Evolutionary conservation across 1,140 invertebrate species (phyloP).

Genomic region (Macrosteles quadrilineatus): DNA sequence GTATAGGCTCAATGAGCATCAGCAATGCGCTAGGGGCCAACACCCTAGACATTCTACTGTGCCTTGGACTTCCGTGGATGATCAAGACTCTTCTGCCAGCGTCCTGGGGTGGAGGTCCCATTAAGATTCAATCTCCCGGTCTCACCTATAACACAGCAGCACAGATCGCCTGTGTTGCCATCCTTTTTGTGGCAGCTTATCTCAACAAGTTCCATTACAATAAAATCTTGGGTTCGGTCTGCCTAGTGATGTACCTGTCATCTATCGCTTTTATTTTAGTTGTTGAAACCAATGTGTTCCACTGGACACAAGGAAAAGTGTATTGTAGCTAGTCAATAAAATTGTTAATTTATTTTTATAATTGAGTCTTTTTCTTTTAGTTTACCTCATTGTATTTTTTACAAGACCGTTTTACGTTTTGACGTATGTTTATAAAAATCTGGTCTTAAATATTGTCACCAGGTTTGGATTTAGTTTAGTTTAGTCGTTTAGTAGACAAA

Average conservation of each 20-base stretch:
- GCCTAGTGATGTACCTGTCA: slow-evolving; percentile 40
- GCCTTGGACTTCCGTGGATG: slow-evolving; percentile 82
- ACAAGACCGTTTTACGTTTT: no score
- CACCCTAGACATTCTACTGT: slow-evolving; percentile 81
- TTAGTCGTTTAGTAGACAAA: no score
- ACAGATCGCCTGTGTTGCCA: slow-evolving; percentile 40
- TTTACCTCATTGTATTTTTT: no score
- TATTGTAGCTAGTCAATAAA: slow-evolving; percentile 12
- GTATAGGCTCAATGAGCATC: slow-evolving; percentile 80
- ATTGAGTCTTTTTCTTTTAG: no score
- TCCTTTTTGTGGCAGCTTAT: slow-evolving; percentile 40
- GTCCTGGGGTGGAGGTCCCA: slow-evolving; percentile 40
- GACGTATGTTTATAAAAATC: no score
- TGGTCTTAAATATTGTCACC: no score
- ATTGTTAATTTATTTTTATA: slow-evolving; percentile 14
- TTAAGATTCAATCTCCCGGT: slow-evolving; percentile 39
- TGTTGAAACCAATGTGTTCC: slow-evolving; percentile 39
- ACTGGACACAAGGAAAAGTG: neutral
- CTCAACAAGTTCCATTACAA: slow-evolving; percentile 40
- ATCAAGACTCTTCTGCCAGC: slow-evolving; percentile 66
- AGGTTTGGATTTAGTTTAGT: no score
- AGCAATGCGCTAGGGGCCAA: slow-evolving; percentile 84
- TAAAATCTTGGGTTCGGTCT: slow-evolving; percentile 39
- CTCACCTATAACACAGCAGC: slow-evolving; percentile 43
- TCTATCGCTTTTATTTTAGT: slow-evolving; percentile 42